Percentiles rank a stretch among this genome's conserved stretches.
Evolutionary conservation across 2,888 invertebrate species (phyloP).

Genomic region (Drosophila yooni): DNA sequence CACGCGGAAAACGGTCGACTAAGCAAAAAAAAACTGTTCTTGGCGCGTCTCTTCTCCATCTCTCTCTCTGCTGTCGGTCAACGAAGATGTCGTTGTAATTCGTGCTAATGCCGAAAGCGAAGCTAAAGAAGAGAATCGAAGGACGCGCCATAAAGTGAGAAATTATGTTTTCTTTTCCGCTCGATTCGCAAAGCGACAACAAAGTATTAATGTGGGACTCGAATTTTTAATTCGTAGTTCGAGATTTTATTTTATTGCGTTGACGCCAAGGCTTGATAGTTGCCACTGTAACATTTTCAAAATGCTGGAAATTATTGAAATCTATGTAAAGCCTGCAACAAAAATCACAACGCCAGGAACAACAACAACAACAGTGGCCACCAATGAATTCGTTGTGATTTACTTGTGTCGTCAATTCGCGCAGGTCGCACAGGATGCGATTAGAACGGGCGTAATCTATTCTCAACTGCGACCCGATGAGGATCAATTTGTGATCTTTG

Average conservation of each 20-base stretch:
- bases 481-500: slow-evolving; percentile 44
- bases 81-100: background rate
- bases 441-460: slow-evolving; percentile 24
- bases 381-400: slow-evolving; percentile 71
- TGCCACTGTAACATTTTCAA: background rate
- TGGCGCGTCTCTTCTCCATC: background rate
- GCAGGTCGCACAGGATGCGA: slow-evolving; percentile 10
- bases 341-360: background rate
- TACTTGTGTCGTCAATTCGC: slow-evolving; percentile 57
- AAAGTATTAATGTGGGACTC: background rate
- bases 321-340: slow-evolving; percentile 54
- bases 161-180: background rate
- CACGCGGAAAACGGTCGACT: slow-evolving; percentile 23
- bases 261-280: background rate
- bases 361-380: background rate
- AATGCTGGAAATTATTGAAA: slow-evolving; percentile 76
- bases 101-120: slow-evolving; percentile 5
- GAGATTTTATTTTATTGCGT: background rate
- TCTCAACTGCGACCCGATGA: slow-evolving; percentile 55
- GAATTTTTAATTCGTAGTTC: background rate
- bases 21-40: slow-evolving; percentile 16
- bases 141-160: slow-evolving; percentile 16
- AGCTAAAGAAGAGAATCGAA: slow-evolving; percentile 12
- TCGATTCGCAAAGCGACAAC: background rate
- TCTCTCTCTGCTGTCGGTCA: slow-evolving; percentile 9